Percentiles rank a stretch among this genome's conserved stretches.
Conservation (phyloP, 2,888 invertebrate species). For the Leptinotarsa juncta region DNA sequence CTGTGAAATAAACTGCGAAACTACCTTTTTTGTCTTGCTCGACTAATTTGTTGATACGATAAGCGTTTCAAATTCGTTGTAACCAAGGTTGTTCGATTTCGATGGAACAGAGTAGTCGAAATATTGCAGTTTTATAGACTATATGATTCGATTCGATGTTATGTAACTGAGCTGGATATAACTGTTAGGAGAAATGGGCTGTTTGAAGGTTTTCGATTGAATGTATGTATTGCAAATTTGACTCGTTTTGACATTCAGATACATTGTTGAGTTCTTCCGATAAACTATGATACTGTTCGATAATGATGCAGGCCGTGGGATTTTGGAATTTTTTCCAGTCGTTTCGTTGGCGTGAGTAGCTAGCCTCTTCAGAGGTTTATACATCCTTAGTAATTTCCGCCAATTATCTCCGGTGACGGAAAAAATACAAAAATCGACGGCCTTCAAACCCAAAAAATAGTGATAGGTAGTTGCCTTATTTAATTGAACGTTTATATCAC, state of each 20-base stretch:
- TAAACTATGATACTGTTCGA: too few species aligned
- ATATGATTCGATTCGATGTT: background rate
- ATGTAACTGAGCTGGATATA: background rate
- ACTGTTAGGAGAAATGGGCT: background rate
- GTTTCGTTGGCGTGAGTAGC: too few species aligned
- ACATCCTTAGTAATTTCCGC: too few species aligned
- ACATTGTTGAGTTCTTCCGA: background rate
- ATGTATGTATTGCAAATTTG: background rate
- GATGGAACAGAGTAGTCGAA: background rate
- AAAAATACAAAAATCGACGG: too few species aligned
- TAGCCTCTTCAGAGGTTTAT: too few species aligned
- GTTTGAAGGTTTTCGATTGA: background rate
- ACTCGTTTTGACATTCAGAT: background rate
- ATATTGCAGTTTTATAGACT: background rate
- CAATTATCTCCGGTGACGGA: too few species aligned
- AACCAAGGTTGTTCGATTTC: background rate
- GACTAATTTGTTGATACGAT: background rate
- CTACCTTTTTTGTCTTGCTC: background rate
- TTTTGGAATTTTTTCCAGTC: too few species aligned
- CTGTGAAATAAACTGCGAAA: background rate
- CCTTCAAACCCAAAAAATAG: too few species aligned
- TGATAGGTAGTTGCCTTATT: too few species aligned
- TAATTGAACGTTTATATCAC: too few species aligned
- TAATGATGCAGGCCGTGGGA: too few species aligned
- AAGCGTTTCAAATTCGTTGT: background rate